Evolutionary conservation across 2,797 vertebrate genomes (phyloP), one percentile per base, ranked within the genome.

Genomic region (Lophius americanus): DNA sequence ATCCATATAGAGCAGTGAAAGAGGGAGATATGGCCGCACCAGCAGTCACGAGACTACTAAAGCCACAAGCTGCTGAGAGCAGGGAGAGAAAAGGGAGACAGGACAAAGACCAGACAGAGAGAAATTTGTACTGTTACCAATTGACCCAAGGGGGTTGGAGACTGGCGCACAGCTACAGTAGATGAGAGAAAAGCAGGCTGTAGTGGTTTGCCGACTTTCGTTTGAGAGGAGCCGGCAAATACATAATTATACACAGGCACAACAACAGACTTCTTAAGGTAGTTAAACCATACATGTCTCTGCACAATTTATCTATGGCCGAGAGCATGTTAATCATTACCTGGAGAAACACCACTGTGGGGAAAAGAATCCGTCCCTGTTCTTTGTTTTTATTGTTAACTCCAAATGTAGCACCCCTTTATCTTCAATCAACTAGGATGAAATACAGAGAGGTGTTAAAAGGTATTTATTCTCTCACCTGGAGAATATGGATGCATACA

Each of bases 261-360:
- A n/a, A 6, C 12, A 13, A 47, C 10, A 47, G 12, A 47, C 44
- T 6, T 13, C 6, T n/a, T 13, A 47, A 6, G 44, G 10, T 4
- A 12, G 11, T 44, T 44, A 44, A 12, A 3, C 10, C 43, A 44
- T 38, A 38, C 7, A 38, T 42, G 41, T 7, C 41, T 42, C 41
- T 4, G 41, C 41, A 42, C 6, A 7, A 6, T 9, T 13, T 13
- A n/a, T 60, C 42, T 57, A 41, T 58, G n/a, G 42, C 4, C 12
- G 49, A 60, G 60, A 53, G 42, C 41, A 9, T 12, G 23, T 33
- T 59, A 36, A 11, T 68, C 58, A 41, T 67, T 63, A 75, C 64
- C 36, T 36, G 39, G 64, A 84, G 56, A 35, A 41, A 50, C 66
- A 11, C 14, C 62, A 12, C 60, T 58, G 10, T 58, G 12, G 41